These are phyloP conservation scores for Tringa solitaria DNA, from an alignment of 2,113 vertebrate genomes.

Conservation along the genomic window DNA sequence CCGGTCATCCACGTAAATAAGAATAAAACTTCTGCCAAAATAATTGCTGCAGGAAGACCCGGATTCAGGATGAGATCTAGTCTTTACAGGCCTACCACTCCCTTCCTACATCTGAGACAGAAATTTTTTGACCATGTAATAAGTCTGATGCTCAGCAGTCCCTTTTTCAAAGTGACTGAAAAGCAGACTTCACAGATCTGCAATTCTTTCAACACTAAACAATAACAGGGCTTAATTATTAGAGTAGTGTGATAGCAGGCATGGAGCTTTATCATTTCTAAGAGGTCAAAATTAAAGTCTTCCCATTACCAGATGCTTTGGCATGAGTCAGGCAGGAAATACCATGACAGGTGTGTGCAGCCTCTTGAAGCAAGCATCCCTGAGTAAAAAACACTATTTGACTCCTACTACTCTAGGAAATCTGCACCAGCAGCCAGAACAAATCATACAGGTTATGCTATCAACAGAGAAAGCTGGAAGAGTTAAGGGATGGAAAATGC, in stretches of 20 bases:
- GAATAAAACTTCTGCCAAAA: background rate
- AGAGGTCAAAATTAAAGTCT: background rate
- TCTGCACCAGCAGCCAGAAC: background rate
- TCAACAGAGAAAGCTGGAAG: background rate
- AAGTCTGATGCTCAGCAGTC: background rate
- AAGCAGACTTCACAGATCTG: background rate
- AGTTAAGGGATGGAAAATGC: background rate
- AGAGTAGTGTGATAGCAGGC: background rate
- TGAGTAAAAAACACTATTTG: background rate
- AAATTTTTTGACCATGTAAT: background rate
- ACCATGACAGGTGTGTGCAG: background rate
- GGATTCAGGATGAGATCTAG: background rate
- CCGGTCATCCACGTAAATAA: background rate
- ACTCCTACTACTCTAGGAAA: background rate
- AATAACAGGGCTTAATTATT: background rate
- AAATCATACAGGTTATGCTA: background rate
- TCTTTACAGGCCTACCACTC: background rate
- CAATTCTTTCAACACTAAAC: background rate
- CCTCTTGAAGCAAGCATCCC: background rate
- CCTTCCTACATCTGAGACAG: background rate
- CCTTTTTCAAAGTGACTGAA: background rate
- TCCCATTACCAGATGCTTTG: background rate
- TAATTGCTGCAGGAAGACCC: background rate
- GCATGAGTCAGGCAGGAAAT: background rate
- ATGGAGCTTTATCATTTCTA: background rate